Base-by-base conservation (phyloP, 1,140 invertebrate genomes). In the Drosophila sturtevanti region DNA sequence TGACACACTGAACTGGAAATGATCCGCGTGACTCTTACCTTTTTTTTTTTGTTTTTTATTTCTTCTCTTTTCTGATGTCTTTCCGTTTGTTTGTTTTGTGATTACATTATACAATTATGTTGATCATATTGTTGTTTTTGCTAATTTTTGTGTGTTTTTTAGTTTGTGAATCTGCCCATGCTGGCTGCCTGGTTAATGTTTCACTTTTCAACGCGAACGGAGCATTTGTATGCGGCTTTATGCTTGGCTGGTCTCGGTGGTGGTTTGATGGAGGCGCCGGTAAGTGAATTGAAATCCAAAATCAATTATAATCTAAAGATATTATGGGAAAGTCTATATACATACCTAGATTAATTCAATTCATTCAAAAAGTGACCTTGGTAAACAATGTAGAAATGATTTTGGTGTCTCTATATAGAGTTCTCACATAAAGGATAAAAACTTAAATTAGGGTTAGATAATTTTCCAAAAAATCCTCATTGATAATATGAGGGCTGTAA, bases 221-320 rank as follows among this genome's bases (percentile, higher is more conserved):
- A 91, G 22, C 94, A 95, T 86, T 92, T 96, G 11, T 96, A 96
- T 87, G 72, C 93, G 1, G 95, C 95, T 10, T 91, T 96, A 34
- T 93, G 94, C 61, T 92, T 96, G 48, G 95, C 95, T 12, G 96
- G 96, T 6, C 71, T 96, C 1, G 94, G 94, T 3, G 96, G 96
- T 56, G 96, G 96, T 54, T 90, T 97, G 0, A 92, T 96, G 44
- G 96, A 96, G 92, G 96, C 96, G 65, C 96, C 96, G 2, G 96
- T 96, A 92, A 93, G 94, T 87, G 35, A 48, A 64, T 79, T 68
- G 41, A 48, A 34, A 52, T 63, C 52, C 56, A 27, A 64, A 44
- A 66, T 68, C 35, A 71, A 62, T 68, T 27, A 34, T 55, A 44
- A 48, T 21, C 16, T 18, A 48, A 16, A 21, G 16, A 16, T 9